Base-by-base conservation (phyloP, 2,888 invertebrate genomes). In the Harpalus rubripes region DNA sequence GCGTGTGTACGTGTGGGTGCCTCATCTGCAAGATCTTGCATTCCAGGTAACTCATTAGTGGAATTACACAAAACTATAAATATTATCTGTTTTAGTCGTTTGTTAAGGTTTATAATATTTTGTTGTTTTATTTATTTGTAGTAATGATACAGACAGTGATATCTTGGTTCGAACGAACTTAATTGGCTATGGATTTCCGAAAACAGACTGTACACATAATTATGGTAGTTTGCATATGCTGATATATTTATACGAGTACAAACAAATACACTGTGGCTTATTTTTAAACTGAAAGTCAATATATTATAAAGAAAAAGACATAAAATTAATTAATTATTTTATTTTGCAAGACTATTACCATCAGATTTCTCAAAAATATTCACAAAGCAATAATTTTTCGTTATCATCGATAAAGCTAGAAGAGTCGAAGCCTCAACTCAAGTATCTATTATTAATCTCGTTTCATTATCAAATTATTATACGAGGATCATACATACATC, bases 41-140 rank as follows among this genome's bases (percentile, higher is more conserved):
- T 84, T 84, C 84, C 84, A 84, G 84, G 78, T 84, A 84, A 84
- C 84, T 84, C 84, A 84, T 84, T 84, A 84, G 84, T 78, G 63
- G 84, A 84, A 84, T 84, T 84, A 84, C 76, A 84, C 84, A 84
- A 84, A 84, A 84, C 84, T 84, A 84, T 84, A 84, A 84, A 84
- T 84, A 84, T 76, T 72, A 84, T 84, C 78, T 78, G 52, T 61
- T 78, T 84, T 84, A 76, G 44, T 84, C 84, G 61, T 78, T 84
- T 74, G 58, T 74, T 82, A 18, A 18, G 41, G 41, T 39, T 61
- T 80, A 59, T 61, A 80, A 61, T 80, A 61, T 80, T 61, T 80
- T 80, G 61, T 80, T 80, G 61, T 8, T 59, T 80, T 80, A 10
- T 80, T 80, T 80, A 58, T 78, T 78, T 78, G 72, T 68, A 68